Percentiles rank a stretch among this genome's conserved stretches.
Evolutionary conservation across 1,140 invertebrate genomes (phyloP).

Genomic region (Kradibia gibbosae): DNA sequence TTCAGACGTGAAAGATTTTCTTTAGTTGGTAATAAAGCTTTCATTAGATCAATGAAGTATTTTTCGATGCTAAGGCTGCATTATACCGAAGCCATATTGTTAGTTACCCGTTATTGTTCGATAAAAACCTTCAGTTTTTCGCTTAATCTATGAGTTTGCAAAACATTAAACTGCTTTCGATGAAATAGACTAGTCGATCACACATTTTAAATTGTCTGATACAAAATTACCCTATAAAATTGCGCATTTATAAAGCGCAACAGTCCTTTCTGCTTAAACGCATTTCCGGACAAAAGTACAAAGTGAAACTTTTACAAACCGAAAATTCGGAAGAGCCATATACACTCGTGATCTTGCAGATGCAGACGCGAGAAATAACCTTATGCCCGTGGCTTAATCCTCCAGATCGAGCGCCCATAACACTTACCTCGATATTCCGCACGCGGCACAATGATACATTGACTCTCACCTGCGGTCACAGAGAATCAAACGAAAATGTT

Average conservation of each 20-base stretch:
- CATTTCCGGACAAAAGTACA: too few species aligned
- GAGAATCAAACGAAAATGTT: neutral
- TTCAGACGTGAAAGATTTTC: neutral
- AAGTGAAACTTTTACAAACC: too few species aligned
- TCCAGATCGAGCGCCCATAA: neutral
- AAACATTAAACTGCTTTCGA: neutral
- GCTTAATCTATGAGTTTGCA: neutral
- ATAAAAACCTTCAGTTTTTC: neutral
- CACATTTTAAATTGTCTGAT: too few species aligned
- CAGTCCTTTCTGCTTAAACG: too few species aligned
- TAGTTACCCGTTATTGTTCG: neutral
- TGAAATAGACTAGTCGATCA: neutral
- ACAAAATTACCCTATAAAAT: too few species aligned
- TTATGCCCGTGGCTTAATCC: neutral
- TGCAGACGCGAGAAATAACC: too few species aligned
- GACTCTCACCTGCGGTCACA: neutral
- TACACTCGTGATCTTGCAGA: too few species aligned
- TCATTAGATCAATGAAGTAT: neutral
- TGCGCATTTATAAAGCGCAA: too few species aligned
- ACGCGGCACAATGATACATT: neutral
- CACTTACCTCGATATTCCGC: slow-evolving; percentile 2
- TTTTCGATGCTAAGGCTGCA: neutral
- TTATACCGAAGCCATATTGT: neutral
- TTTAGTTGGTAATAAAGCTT: neutral
- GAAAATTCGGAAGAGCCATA: too few species aligned